Percentiles rank a stretch among this genome's conserved stretches.
phyloP scores from a whole-genome alignment of 2,113 vertebrate species.

The Neotoma lepida region DNA sequence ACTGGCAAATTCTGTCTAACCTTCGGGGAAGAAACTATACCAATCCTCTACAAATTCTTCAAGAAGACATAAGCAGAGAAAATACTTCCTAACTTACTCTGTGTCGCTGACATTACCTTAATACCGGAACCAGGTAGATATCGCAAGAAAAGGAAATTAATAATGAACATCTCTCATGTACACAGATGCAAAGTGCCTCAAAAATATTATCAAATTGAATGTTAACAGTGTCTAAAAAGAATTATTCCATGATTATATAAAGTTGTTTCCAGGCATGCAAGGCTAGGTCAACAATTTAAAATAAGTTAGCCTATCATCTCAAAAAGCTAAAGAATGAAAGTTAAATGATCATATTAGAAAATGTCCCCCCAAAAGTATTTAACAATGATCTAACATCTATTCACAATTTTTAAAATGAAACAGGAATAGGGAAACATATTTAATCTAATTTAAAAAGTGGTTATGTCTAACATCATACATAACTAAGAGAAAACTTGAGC shows the following conservation, averaged over 20 bases:
- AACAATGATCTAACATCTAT: neutral
- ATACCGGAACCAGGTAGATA: neutral
- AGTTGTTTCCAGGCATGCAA: neutral
- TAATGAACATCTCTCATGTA: neutral
- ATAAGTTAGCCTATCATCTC: neutral
- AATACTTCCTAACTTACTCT: constrained; percentile 1
- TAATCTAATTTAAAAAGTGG: neutral
- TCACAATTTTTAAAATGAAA: neutral
- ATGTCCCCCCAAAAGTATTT: neutral
- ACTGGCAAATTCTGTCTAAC: neutral
- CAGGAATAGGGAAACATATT: neutral
- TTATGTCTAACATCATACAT: neutral
- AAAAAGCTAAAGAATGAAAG: constrained; percentile 2
- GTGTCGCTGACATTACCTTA: neutral
- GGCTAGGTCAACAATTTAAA: neutral
- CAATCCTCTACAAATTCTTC: constrained; percentile 9
- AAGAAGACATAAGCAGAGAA: neutral
- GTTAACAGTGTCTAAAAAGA: neutral
- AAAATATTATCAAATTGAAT: constrained; percentile 40
- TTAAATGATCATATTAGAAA: neutral
- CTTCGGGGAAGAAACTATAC: neutral
- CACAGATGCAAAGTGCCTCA: neutral
- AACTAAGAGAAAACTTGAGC: neutral
- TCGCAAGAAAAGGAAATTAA: constrained; percentile 24
- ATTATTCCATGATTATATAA: neutral